Base-by-base conservation (phyloP, 2,113 vertebrate genomes). In the Bufo bufo region DNA sequence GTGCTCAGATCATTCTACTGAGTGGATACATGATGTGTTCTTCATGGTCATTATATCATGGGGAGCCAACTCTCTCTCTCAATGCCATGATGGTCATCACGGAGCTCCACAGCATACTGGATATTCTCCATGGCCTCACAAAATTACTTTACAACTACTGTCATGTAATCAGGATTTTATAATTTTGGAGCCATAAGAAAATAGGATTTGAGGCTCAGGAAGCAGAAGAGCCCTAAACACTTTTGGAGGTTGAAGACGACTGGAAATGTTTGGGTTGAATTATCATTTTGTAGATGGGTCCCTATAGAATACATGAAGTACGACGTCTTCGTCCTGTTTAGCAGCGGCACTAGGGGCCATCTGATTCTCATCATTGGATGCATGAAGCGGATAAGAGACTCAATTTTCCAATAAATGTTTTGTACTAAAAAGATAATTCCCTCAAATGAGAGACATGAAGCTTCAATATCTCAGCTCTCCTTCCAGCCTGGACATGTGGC, bases 381-480 rank as follows among this genome's bases (percentile, higher is more conserved):
- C 69, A 43, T 71, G 23, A 71, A 71, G 45, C 69, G 4, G 7
- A 71, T 71, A 23, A 43, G 13, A 71, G 4, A 4, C 69, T 45
- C 69, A 71, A 71, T 71, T 71, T 71, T 71, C 69, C 69, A 71
- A 71, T 71, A 71, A 14, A 71, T 71, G 69, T 71, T 71, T 71
- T 74, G 71, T 45, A 74, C 13, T 74, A 74, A 19, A 47, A 12
- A 74, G 71, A 74, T 74, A 74, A 74, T 74, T 74, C 71, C 71
- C 14, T 74, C 1, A 47, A 74, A 74, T 19, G 45, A 74, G 71
- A 74, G 33, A 47, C 71, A 74, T 74, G 3, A 47, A 47, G 71
- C 45, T 8, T 16, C 6, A 19, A 45, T 72, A 72, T 72, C 69
- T 72, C 33, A 43, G 33, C 43, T n/a, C 17, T n/a, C 14, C 69